These are phyloP conservation scores for Ganaspis sp. DNA, from an alignment of 1,140 invertebrate species.

Conservation along the genomic window DNA sequence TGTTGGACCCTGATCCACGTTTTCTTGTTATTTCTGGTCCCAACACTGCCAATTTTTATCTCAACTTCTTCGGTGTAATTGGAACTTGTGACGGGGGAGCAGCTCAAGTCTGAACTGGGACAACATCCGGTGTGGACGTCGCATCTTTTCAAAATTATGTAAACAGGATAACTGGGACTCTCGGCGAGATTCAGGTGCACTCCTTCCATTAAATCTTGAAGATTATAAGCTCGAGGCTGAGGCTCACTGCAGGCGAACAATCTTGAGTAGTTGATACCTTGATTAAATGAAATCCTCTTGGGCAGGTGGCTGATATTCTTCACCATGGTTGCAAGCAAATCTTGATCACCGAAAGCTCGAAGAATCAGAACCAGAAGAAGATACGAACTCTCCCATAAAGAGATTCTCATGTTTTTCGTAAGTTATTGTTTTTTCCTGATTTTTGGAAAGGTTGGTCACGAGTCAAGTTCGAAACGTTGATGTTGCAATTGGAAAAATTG, in stretches of 20 bases:
- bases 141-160: slow-evolving; percentile 59
- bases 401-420: slow-evolving; percentile 13
- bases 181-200: slow-evolving; percentile 42
- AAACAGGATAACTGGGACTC: slow-evolving; percentile 50
- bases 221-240: slow-evolving; percentile 58
- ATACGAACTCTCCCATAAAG: slow-evolving; percentile 8
- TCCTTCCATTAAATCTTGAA: slow-evolving; percentile 55
- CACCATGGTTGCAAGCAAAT: not conserved
- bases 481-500: too few relatives aligned
- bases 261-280: slow-evolving; percentile 31
- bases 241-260: slow-evolving; percentile 54
- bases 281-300: slow-evolving; percentile 42
- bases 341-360: slow-evolving; percentile 34
- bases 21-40: slow-evolving; percentile 41
- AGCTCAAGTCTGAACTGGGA: slow-evolving; percentile 42
- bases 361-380: slow-evolving; percentile 45
- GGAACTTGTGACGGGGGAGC: slow-evolving; percentile 41
- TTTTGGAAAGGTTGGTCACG: not conserved
- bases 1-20: slow-evolving; percentile 60
- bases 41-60: slow-evolving; percentile 48
- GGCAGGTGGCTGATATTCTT: not conserved
- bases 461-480: too few relatives aligned
- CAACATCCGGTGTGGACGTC: slow-evolving; percentile 64
- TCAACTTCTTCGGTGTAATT: slow-evolving; percentile 59
- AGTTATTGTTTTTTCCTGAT: not conserved